phyloP scores from a whole-genome alignment of 2,797 vertebrate species.

The Sylvia borin region DNA sequence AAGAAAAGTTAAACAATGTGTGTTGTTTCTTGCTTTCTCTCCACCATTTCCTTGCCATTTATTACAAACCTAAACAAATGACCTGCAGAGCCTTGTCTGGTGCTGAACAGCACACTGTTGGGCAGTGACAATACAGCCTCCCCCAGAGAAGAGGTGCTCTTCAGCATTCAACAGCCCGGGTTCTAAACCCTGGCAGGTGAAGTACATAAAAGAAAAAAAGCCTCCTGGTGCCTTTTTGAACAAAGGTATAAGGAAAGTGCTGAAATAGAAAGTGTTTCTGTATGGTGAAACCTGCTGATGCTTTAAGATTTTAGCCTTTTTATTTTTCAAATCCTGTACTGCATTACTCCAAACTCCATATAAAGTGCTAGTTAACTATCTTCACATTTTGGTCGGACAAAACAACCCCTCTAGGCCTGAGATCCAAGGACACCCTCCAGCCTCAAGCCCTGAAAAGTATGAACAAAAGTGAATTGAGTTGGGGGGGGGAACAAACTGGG shows the following conservation, averaged over 20 bases:
- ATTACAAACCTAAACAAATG: not conserved
- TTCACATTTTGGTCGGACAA: not conserved
- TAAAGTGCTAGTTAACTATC: no score
- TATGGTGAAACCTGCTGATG: not conserved
- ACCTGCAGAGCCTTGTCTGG: not conserved
- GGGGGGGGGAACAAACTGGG: not conserved
- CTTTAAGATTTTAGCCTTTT: not conserved
- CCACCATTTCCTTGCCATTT: not conserved
- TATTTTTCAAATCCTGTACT: not conserved
- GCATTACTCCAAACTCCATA: not conserved
- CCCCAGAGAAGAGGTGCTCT: not conserved
- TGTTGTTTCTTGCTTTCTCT: not conserved
- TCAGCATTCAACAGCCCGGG: not conserved
- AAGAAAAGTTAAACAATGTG: not conserved
- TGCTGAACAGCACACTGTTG: not conserved
- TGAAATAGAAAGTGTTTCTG: not conserved
- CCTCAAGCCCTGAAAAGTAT: not conserved
- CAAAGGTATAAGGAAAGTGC: not conserved
- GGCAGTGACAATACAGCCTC: not conserved
- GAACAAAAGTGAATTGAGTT: not conserved
- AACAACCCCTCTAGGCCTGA: not conserved
- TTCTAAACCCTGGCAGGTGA: not conserved
- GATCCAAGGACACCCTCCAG: not conserved
- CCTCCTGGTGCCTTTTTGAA: constrained; percentile 75
- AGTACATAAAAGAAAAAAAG: not conserved